Percentiles rank a stretch among this genome's conserved stretches.
Evolutionary conservation across 1,140 invertebrate species (phyloP).

Genomic region (Argopecten irradians): DNA sequence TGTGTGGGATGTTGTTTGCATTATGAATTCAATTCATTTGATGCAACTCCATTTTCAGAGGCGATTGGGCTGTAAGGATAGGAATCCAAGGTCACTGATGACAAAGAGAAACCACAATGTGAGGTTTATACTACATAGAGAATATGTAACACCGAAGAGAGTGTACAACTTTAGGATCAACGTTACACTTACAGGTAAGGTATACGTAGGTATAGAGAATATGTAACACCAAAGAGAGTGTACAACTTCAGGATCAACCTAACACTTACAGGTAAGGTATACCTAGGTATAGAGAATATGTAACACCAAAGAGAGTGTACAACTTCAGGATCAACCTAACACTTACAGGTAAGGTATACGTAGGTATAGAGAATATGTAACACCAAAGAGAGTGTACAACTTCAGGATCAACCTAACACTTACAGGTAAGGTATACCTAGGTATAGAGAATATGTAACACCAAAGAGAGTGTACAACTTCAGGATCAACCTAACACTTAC

Average conservation of each 20-base stretch:
- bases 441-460: neutral
- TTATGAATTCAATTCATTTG: too few species aligned
- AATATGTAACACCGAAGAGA: neutral
- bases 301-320: neutral
- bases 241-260: neutral
- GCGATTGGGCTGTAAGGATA: neutral
- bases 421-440: neutral
- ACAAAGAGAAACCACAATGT: conserved; percentile 8
- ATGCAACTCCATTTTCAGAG: neutral
- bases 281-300: neutral
- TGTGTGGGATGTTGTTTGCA: too few species aligned
- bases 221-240: neutral
- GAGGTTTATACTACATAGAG: neutral
- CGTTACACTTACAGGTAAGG: neutral
- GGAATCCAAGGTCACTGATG: neutral
- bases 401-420: neutral
- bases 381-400: neutral
- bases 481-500: too few species aligned
- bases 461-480: neutral
- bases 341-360: neutral
- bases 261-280: neutral
- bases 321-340: neutral
- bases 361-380: neutral
- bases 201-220: neutral
- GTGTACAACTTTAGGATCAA: conserved; percentile 22